These are phyloP conservation scores for Vesta saturnalis DNA, from an alignment of 2,888 invertebrate species.

Conservation along the genomic window DNA sequence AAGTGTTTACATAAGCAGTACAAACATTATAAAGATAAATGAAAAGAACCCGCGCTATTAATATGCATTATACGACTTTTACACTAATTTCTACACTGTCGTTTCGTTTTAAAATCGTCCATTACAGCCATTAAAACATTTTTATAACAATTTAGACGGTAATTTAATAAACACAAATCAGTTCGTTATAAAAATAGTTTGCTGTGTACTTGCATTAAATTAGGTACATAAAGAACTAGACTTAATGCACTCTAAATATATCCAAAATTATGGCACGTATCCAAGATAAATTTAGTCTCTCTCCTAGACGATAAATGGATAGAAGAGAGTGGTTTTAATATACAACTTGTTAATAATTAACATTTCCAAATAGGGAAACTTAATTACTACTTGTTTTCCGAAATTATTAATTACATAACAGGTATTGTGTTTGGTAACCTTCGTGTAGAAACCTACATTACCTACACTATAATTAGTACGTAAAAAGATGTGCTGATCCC, in stretches of 20 bases:
- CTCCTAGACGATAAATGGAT: conserved; percentile 4
- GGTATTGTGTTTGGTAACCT: neutral
- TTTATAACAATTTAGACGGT: neutral
- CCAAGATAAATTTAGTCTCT: conserved; percentile 16
- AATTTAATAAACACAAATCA: too few relatives aligned
- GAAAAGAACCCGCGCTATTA: conserved; percentile 1
- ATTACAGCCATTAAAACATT: too few relatives aligned
- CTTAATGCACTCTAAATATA: conserved; percentile 26
- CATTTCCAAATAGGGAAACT: neutral
- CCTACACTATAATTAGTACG: neutral
- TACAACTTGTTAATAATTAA: neutral
- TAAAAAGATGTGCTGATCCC: neutral
- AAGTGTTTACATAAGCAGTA: neutral
- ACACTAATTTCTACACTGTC: neutral
- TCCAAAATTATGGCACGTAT: conserved; percentile 11
- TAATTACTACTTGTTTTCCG: neutral
- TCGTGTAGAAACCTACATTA: neutral
- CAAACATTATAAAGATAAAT: neutral
- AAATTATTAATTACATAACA: neutral
- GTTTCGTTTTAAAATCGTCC: neutral
- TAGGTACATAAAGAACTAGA: neutral
- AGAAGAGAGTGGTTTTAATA: neutral
- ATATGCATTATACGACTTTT: neutral
- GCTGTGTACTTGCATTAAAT: neutral
- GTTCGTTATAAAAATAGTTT: conserved; percentile 1